Evolutionary conservation across 2,113 vertebrate species (phyloP), one percentile per base, ranked within the genome.

Genomic region (Crotalus viridis): DNA sequence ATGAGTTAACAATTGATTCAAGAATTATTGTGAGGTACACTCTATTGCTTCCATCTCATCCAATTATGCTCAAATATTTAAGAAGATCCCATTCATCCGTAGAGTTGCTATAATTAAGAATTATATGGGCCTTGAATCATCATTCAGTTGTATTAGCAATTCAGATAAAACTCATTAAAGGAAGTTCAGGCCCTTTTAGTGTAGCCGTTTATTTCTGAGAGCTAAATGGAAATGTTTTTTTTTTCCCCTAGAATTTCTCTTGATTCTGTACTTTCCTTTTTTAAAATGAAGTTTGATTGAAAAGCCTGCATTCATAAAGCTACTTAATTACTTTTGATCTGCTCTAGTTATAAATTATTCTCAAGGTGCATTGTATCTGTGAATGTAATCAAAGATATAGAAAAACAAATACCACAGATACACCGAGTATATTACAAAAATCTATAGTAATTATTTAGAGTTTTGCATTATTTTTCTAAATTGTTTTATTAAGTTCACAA

Each of bases 301-400:
- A 97, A 95, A 85, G 89, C 95, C 56, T 90, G 85, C 93, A 89
- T 93, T 96, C 95, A 51, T 1, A 10, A 8, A 93, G 88, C 33
- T 94, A 94, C 64, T 95, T 95, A 94, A 94, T 95, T 96, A 95
- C 94, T 92, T 94, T 92, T 93, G 92, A 95, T 94, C 95, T 96
- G 56, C 96, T 95, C 93, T 95, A 96, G 96, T 97, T 97, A 95
- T 93, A 96, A 92, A 94, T 54, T 94, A 93, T 95, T 94, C 89
- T 96, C 90, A 95, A 96, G 95, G 95, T 95, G 94, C 95, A 95
- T 96, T 86, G 95, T 95, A 94, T 94, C 95, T 94, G 86, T 97
- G 96, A 89, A 94, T 90, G 96, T 94, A 95, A 91, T 46, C 64
- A 21, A 43, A 91, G n/a, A 96, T 96, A 92, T 94, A 96, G 94